Evolutionary conservation across 2,888 invertebrate genomes (phyloP).

Genomic region (Scaptomyza flava): DNA sequence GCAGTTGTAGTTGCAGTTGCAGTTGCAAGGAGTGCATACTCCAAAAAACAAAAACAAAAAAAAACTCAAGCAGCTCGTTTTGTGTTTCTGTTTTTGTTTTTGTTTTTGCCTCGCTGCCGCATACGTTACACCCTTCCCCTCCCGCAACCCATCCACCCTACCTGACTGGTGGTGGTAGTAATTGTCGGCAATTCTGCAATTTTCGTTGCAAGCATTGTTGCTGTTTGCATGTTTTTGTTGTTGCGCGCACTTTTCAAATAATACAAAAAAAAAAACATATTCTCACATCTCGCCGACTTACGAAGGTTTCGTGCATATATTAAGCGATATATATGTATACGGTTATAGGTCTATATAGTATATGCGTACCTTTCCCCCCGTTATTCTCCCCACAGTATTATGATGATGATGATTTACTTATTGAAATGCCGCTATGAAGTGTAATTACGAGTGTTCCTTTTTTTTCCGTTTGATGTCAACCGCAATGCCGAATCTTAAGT

Average conservation of each 20-base stretch:
- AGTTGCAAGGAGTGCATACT: constrained; percentile 53
- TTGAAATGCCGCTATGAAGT: constrained; percentile 57
- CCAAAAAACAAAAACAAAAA: constrained; percentile 2
- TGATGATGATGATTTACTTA: constrained; percentile 37
- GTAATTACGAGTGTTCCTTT: constrained; percentile 63
- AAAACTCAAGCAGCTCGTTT: constrained; percentile 50
- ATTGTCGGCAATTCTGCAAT: constrained; percentile 77
- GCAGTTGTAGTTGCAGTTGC: constrained; percentile 50
- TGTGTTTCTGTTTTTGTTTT: no score
- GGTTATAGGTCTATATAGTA: background rate
- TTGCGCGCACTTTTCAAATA: constrained; percentile 18
- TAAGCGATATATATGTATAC: constrained; percentile 19
- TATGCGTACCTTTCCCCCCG: constrained; percentile 8
- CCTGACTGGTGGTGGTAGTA: constrained; percentile 34
- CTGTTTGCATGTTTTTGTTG: constrained; percentile 12
- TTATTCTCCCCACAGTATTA: constrained; percentile 7
- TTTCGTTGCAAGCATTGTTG: constrained; percentile 67
- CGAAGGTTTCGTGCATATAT: constrained; percentile 43
- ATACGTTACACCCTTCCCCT: constrained; percentile 56
- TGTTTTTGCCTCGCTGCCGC: constrained; percentile 11
- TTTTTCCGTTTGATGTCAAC: constrained; percentile 40
- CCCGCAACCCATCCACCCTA: background rate
- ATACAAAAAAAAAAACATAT: constrained; percentile 1
- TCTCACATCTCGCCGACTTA: constrained; percentile 74
- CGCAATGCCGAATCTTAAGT: constrained; percentile 44